phyloP scores from a whole-genome alignment of 2,888 invertebrate species.

The Saturnia pavonia region DNA sequence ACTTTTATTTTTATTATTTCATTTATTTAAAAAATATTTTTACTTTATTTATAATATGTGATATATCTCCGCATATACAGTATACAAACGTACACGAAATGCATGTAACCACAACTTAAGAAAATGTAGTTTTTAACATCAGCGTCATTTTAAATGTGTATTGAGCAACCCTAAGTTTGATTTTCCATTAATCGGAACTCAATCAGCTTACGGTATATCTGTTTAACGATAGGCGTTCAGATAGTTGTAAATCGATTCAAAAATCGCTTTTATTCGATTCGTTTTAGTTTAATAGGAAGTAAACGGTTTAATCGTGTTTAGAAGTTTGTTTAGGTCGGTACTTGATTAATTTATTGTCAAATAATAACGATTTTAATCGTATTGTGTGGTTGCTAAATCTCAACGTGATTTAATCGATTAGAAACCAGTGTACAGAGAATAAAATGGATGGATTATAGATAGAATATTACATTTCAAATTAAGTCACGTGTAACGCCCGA shows the following conservation, averaged over 20 bases:
- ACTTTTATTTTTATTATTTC: no score
- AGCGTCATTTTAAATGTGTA: slow-evolving; percentile 16
- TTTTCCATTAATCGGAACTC: slow-evolving; percentile 64
- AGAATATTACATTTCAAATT: slow-evolving; percentile 16
- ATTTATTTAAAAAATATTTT: no score
- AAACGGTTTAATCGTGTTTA: slow-evolving; percentile 64
- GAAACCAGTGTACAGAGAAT: slow-evolving; percentile 21
- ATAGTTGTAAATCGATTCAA: slow-evolving; percentile 64
- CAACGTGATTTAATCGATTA: slow-evolving; percentile 34
- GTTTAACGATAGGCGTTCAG: slow-evolving; percentile 71
- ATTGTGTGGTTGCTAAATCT: slow-evolving; percentile 30
- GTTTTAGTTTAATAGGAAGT: slow-evolving; percentile 64
- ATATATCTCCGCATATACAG: no score
- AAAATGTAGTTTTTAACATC: neutral
- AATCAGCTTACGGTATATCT: slow-evolving; percentile 63
- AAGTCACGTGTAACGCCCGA: slow-evolving; percentile 7
- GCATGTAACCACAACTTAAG: neutral
- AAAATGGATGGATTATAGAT: slow-evolving; percentile 6
- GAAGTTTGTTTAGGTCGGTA: slow-evolving; percentile 50
- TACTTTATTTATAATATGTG: no score
- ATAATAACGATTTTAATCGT: slow-evolving; percentile 45
- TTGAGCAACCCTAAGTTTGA: slow-evolving; percentile 44
- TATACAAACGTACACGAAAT: no score
- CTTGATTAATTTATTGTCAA: slow-evolving; percentile 49
- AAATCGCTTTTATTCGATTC: slow-evolving; percentile 56